phyloP scores from a whole-genome alignment of 2,113 vertebrate species.

The Cyanoramphus novaezelandiae region DNA sequence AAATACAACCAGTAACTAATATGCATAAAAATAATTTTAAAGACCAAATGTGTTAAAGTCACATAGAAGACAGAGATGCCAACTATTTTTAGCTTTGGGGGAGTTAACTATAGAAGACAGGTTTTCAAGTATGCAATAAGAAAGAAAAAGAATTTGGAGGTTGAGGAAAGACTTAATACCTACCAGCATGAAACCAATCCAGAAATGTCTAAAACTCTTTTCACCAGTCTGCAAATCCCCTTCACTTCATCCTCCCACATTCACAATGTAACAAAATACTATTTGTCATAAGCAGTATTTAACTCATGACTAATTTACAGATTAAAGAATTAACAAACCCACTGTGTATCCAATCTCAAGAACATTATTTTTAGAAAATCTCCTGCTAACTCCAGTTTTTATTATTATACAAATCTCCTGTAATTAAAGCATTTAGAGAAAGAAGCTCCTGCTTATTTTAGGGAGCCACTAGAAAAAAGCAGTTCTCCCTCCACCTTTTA shows the following conservation, averaged over 20 bases:
- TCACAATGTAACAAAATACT: background rate
- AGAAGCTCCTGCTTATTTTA: background rate
- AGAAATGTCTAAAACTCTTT: background rate
- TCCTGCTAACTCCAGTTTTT: background rate
- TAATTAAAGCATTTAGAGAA: background rate
- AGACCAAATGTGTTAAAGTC: background rate
- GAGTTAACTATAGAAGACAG: background rate
- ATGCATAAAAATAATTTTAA: background rate
- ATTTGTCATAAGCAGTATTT: background rate
- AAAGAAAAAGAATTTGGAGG: background rate
- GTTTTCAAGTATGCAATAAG: background rate
- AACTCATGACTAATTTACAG: background rate
- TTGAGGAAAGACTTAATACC: background rate
- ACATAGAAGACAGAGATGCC: background rate
- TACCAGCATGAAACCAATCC: background rate
- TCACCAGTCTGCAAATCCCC: background rate
- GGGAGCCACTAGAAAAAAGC: background rate
- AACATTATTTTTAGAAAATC: background rate
- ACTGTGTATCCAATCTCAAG: background rate
- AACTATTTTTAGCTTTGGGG: background rate
- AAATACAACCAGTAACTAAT: background rate
- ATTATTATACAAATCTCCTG: background rate
- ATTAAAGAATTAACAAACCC: background rate
- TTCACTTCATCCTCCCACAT: background rate
- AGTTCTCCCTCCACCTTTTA: background rate